phyloP scores from a whole-genome alignment of 2,888 invertebrate genomes.

The Chrysolina americana region DNA sequence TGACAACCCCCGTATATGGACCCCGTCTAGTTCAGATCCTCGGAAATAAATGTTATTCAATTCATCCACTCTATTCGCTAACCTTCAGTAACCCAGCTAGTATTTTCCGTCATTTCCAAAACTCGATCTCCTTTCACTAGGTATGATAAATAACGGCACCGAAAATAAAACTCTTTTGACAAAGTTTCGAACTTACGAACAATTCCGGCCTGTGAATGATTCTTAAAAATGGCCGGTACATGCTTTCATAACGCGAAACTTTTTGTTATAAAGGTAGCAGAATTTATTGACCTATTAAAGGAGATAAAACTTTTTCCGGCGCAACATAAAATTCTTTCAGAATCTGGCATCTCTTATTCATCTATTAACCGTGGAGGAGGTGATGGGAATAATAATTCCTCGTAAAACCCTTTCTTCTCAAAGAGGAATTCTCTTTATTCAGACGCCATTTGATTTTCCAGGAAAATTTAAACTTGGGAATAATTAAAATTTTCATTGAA shows the following conservation, averaged over 20 bases:
- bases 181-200: constrained; percentile 8
- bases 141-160: background rate
- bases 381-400: constrained; percentile 30
- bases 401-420: constrained; percentile 21
- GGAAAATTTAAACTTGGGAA: background rate
- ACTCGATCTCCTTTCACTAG: background rate
- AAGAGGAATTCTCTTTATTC: background rate
- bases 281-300: constrained; percentile 38
- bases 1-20: too few relatives aligned
- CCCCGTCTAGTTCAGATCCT: too few relatives aligned
- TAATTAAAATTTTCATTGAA: constrained; percentile 12
- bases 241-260: constrained; percentile 32
- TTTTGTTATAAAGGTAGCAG: constrained; percentile 33
- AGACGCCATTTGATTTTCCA: background rate
- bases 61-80: too few relatives aligned
- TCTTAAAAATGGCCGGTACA: constrained; percentile 32
- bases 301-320: constrained; percentile 34
- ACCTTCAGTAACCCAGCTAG: too few relatives aligned
- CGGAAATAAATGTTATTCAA: too few relatives aligned
- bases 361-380: constrained; percentile 34
- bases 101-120: background rate
- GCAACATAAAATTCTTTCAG: constrained; percentile 33
- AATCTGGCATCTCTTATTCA: constrained; percentile 33
- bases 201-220: constrained; percentile 15
- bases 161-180: background rate